Percentiles rank a stretch among this genome's conserved stretches.
Evolutionary conservation across 2,888 invertebrate species (phyloP).

Genomic region (Amphimallon solstitiale): DNA sequence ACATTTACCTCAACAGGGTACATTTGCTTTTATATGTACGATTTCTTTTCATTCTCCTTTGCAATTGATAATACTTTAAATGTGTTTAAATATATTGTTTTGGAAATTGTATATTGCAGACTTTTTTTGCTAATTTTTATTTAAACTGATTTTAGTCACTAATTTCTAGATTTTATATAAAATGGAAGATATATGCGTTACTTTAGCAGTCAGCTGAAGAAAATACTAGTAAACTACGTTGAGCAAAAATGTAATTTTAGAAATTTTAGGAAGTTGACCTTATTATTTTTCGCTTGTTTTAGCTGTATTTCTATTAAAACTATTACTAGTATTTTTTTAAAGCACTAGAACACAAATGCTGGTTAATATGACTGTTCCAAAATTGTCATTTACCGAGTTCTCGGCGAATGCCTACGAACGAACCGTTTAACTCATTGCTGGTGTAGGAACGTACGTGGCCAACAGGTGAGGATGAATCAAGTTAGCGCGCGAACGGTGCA

Average conservation of each 20-base stretch:
- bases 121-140: slow-evolving; percentile 8
- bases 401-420: not conserved
- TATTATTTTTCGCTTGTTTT: slow-evolving; percentile 20
- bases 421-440: slow-evolving; percentile 24
- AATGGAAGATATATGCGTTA: slow-evolving; percentile 49
- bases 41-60: too few species aligned
- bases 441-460: slow-evolving; percentile 39
- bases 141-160: not conserved
- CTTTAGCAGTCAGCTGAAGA: slow-evolving; percentile 37
- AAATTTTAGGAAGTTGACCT: slow-evolving; percentile 47
- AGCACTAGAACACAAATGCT: too few species aligned
- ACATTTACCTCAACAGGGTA: too few species aligned
- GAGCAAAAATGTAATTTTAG: slow-evolving; percentile 53
- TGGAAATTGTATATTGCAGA: slow-evolving; percentile 2
- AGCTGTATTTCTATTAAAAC: not conserved
- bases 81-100: not conserved
- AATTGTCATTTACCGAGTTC: slow-evolving; percentile 4
- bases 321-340: not conserved
- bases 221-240: slow-evolving; percentile 50
- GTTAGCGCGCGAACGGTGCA: slow-evolving; percentile 52
- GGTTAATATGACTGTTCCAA: slow-evolving; percentile 15
- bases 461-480: slow-evolving; percentile 48
- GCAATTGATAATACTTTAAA: too few species aligned
- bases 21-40: too few species aligned
- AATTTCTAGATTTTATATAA: slow-evolving; percentile 35